Base-by-base conservation (phyloP, 2,113 vertebrate genomes). In the Syngnathus floridae region DNA sequence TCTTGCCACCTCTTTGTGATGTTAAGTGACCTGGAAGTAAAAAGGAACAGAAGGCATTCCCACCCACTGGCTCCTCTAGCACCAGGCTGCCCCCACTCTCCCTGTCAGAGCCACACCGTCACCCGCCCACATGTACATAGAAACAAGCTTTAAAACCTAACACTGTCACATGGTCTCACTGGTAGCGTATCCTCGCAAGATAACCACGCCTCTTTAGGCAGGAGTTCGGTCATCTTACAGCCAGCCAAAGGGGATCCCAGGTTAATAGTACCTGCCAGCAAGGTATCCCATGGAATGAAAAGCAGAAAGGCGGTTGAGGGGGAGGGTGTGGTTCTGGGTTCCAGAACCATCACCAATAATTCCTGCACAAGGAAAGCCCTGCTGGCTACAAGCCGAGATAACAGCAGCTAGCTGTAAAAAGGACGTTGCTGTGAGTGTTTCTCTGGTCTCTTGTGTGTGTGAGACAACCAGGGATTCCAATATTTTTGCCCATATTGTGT, bases 11-110 rank as follows among this genome's bases (percentile, higher is more conserved):
- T 65, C 64, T 70, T 69, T 73, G 70, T 72, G 66, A 83, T 83
- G 80, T 64, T 77, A 73, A 69, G 64, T 89, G 87, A 89, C 90
- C 89, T 89, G 82, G 84, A 90, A 89, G 78, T 88, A 89, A 90
- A 88, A 79, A 73, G 70, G 54, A 83, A 84, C 86, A 86, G 88
- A 88, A 90, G 85, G 83, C 81, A 79, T 84, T 76, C 74, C 80
- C 55, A 59, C 80, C 83, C 84, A 79, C 82, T 83, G 75, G 71
- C 80, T 83, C 71, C 55, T 37, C 64, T 57, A 65, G 83, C 75
- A 80, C 73, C 35, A 35, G 71, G 74, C 65, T 75, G 72, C 71
- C 78, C 75, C 76, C 58, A 38, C 72, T 76, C 79, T 54, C 64
- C 64, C 69, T 52, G 49, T 73, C 66, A 79, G 60, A 46, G 68